A percentile compares a stretch with the other conserved stretches of the same genome.
phyloP scores from a whole-genome alignment of 2,113 vertebrate species.

The Cathartes aura region DNA sequence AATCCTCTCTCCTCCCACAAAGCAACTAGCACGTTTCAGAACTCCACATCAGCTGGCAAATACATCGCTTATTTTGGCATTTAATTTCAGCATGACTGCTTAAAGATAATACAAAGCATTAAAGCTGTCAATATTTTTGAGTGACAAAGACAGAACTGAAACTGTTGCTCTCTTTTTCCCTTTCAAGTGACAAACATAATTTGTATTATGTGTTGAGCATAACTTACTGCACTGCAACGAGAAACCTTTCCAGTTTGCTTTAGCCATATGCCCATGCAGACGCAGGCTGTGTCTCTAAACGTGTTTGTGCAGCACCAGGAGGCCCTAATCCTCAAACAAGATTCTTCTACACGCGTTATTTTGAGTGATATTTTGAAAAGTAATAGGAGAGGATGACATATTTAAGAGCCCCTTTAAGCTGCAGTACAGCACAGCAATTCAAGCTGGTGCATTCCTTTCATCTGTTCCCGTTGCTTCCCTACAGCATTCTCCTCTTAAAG shows the following conservation, averaged over 20 bases:
- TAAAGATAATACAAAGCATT: constrained; percentile 52
- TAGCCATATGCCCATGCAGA: not conserved
- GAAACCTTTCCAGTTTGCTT: constrained; percentile 2
- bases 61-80: constrained; percentile 50
- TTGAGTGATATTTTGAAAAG: constrained; percentile 14
- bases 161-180: constrained; percentile 29
- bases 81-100: constrained; percentile 52
- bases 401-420: not conserved
- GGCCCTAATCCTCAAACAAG: not conserved
- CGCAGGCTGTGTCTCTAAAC: not conserved
- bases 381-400: not conserved
- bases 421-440: not conserved
- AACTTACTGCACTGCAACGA: not conserved
- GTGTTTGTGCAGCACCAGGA: not conserved
- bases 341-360: not conserved
- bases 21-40: constrained; percentile 28
- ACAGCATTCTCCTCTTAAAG: not conserved
- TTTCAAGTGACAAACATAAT: constrained; percentile 40
- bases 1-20: constrained; percentile 56
- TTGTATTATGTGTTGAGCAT: not conserved
- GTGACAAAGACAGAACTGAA: constrained; percentile 37
- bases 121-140: constrained; percentile 55
- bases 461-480: not conserved
- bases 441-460: not conserved
- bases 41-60: constrained; percentile 30